Base-by-base conservation (phyloP, 2,888 invertebrate genomes). In the Chrysomela aeneicollis region DNA sequence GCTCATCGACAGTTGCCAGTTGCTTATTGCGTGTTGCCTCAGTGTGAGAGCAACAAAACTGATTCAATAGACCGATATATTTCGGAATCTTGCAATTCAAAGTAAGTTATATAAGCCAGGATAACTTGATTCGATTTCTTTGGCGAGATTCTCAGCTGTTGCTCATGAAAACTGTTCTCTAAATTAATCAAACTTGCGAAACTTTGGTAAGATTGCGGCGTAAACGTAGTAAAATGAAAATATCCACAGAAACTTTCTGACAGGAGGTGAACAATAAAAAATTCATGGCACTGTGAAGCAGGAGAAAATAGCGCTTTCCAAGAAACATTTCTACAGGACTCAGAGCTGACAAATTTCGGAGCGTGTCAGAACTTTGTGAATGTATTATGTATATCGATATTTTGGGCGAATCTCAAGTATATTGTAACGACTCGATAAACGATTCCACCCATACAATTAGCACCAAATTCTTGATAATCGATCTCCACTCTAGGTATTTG, bases 181-280 rank as follows among this genome's bases (percentile, higher is more conserved):
- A 42, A 42, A 42, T 42, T n/a, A 42, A 42, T 42, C 54, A 64
- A 67, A 62, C 68, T 71, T 65, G 70, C 69, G 65, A 71, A 71
- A 71, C 65, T 70, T 65, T 61, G 51, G 65, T 53, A 58, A 63
- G 71, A 71, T 68, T 68, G 64, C 63, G 62, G 62, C 59, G 66
- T 61, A 63, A 68, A 68, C 63, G 64, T 42, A 37, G 57, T 35
- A 53, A 66, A 65, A 64, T 61, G 37, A 35, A 63, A 58, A 70
- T 69, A 69, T 26, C 67, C 54, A 67, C 66, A 52, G 42, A 62
- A 70, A 71, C 59, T 19, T 71, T 70, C 67, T 70, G 68, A 70
- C 71, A 67, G 67, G 66, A 64, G 68, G 69, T 65, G 65, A 70
- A 70, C 70, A 70, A 71, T 73, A 71, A 70, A 71, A 73, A 72